These are phyloP conservation scores for Calidris pygmaea DNA, from an alignment of 2,113 vertebrate genomes.

Conservation along the genomic window DNA sequence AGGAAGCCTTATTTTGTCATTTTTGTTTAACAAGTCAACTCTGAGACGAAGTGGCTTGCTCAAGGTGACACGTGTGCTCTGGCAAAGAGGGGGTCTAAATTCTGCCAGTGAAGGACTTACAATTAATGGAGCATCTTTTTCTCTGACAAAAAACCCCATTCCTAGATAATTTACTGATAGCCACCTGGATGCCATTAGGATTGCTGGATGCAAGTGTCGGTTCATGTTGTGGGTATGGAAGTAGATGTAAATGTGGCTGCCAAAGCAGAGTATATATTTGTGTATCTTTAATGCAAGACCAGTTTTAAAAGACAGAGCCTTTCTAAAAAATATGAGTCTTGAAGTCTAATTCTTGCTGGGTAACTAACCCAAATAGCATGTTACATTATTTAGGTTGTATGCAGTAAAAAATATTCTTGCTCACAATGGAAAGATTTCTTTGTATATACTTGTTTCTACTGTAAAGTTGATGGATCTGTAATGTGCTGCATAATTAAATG, in stretches of 20 bases:
- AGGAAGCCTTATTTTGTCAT: no score
- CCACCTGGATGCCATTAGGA: neutral
- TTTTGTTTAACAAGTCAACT: neutral
- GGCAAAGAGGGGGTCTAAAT: neutral
- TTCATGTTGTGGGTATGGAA: neutral
- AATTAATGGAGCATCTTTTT: neutral
- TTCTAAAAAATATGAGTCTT: neutral
- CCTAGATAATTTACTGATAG: neutral
- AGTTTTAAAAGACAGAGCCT: neutral
- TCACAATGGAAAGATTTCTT: neutral
- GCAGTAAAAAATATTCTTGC: neutral
- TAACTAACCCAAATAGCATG: neutral
- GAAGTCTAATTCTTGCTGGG: neutral
- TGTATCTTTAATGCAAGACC: neutral
- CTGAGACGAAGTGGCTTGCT: neutral
- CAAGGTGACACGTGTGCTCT: neutral
- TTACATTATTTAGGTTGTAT: neutral
- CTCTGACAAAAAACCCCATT: neutral
- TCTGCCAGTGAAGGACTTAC: neutral
- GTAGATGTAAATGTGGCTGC: neutral
- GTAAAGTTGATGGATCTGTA: neutral
- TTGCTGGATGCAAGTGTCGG: neutral
- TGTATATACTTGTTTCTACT: neutral
- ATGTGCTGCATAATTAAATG: constrained; percentile 25
- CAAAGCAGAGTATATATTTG: neutral